Evolutionary conservation across 2,888 invertebrate species (phyloP).

Genomic region (Priocnemis perturbator): DNA sequence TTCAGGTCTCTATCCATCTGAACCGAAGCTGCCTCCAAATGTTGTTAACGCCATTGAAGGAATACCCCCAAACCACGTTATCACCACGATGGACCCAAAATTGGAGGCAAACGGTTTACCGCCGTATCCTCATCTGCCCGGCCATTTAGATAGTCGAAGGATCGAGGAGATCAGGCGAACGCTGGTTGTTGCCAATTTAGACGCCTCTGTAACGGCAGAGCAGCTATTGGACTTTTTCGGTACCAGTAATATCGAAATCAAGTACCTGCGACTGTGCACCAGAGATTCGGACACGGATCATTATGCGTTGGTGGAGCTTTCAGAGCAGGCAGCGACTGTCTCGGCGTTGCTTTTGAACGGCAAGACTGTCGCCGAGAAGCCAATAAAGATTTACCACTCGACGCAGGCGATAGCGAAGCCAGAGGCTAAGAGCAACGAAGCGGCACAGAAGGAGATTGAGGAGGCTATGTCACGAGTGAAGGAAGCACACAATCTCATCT

Average conservation of each 20-base stretch:
- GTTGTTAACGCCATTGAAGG: constrained; percentile 92
- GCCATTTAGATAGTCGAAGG: constrained; percentile 89
- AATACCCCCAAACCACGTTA: constrained; percentile 86
- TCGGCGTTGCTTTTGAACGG: constrained; percentile 92
- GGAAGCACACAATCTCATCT: constrained; percentile 95
- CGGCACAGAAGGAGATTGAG: constrained; percentile 95
- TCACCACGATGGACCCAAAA: constrained; percentile 93
- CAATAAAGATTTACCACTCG: constrained; percentile 89
- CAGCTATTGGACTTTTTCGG: constrained; percentile 93
- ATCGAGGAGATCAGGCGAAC: constrained; percentile 98
- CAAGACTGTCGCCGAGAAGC: constrained; percentile 83
- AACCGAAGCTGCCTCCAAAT: constrained; percentile 92
- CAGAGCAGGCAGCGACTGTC: constrained; percentile 92
- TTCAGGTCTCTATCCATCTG: constrained; percentile 85
- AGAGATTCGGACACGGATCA: constrained; percentile 85
- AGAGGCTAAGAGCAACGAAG: constrained; percentile 96
- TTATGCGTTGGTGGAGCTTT: constrained; percentile 94
- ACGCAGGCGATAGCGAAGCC: constrained; percentile 94
- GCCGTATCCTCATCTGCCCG: constrained; percentile 93
- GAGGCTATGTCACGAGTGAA: constrained; percentile 98
- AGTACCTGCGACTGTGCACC: constrained; percentile 94
- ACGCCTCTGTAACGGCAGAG: constrained; percentile 83
- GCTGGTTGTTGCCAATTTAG: constrained; percentile 87
- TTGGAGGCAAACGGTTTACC: constrained; percentile 88
- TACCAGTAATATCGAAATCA: constrained; percentile 90